Evolutionary conservation across 2,888 invertebrate genomes (phyloP).

Genomic region (Chalcis sispes): DNA sequence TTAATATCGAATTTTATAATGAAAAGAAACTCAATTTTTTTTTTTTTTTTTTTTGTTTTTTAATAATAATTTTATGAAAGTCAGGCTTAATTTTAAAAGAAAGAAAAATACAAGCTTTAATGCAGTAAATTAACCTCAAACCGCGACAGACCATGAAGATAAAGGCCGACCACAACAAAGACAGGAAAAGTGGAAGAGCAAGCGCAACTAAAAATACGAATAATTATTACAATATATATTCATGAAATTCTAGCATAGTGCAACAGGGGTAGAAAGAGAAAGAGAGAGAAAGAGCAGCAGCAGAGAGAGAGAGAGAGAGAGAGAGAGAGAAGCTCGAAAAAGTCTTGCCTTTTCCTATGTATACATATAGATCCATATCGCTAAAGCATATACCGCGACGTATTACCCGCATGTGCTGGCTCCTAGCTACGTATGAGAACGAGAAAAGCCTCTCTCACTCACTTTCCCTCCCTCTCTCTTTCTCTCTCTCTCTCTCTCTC

Average conservation of each 20-base stretch:
- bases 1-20: too few relatives aligned
- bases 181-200: background rate
- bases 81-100: too few relatives aligned
- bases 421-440: too few relatives aligned
- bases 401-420: too few relatives aligned
- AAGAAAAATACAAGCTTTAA: background rate
- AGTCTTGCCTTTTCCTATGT: too few relatives aligned
- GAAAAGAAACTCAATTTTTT: background rate
- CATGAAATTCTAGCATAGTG: background rate
- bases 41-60: too few relatives aligned
- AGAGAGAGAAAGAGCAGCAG: too few relatives aligned
- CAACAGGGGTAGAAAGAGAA: background rate
- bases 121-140: slow-evolving; percentile 3
- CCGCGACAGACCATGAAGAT: background rate
- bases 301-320: too few relatives aligned
- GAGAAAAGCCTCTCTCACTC: too few relatives aligned
- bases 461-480: background rate
- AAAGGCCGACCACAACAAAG: slow-evolving; percentile 6
- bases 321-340: slow-evolving; percentile 3
- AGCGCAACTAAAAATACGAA: slow-evolving; percentile 23
- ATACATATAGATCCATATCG: slow-evolving; percentile 4
- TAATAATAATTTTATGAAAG: too few relatives aligned
- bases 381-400: background rate
- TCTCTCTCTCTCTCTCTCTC: slow-evolving; percentile 1
- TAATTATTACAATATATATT: slow-evolving; percentile 42